Base-by-base conservation (phyloP, 1,140 invertebrate genomes). In the Venturia canescens region DNA sequence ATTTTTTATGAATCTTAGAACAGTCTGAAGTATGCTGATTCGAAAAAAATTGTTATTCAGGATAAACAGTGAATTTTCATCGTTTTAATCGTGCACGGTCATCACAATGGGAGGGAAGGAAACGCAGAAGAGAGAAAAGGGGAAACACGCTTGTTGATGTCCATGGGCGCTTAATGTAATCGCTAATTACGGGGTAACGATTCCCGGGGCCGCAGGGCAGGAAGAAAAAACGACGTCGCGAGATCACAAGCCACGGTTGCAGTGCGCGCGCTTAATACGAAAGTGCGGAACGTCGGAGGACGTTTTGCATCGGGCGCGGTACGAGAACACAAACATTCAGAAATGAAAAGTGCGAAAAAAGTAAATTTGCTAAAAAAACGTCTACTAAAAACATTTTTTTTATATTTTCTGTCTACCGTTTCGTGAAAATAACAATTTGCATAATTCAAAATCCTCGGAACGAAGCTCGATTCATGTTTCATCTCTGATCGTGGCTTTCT, bases 161-260 rank as follows among this genome's bases (percentile, higher is more conserved):
- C 2, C 29, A 57, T 27, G 18, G 26, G 53, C 34, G 77, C 21
- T 74, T 77, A 80, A 78, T 82, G 79, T 82, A 83, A 86, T 79
- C 83, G 83, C 66, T 84, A 86, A 87, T 87, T 87, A 87, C 80
- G 82, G 53, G 69, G 50, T 79, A 80, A 82, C 79, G 57, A 85
- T 85, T 50, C 79, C 80, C 81, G 66, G 78, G 57, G 48, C 34
- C 23, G 3, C 60, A 23, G 26, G 23, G 15, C 23, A 44, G 78
- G 50, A 29, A 77, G 26, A 29, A 82, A 70, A 34, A 71, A 63
- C 60, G 60, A 27, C 71, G 15, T n/a, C 15, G 71, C 70, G 77
- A 83, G 79, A 83, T 79, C 72, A 60, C 50, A 60, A 76, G 53
- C 26, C 34, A 63, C 50, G 38, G 53, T 23, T 53, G 50, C 27